Conservation (phyloP, 2,888 invertebrate genomes). For the Dolichomitus sp. region DNA sequence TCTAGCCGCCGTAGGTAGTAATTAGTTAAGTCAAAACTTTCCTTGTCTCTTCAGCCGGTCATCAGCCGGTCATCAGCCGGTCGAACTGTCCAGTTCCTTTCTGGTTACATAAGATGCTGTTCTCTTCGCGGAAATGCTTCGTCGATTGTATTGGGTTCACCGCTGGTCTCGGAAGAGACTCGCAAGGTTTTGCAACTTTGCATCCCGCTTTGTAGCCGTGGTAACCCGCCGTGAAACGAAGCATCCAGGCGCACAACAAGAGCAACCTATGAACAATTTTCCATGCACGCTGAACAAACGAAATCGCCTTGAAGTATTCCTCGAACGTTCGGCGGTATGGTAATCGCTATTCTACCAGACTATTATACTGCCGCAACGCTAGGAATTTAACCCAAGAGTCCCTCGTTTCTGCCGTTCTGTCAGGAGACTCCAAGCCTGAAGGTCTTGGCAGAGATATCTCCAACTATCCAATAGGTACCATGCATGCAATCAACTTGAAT, state of each 20-base stretch:
- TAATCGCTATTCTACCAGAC: conserved; percentile 57
- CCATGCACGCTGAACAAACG: conserved; percentile 42
- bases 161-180: background rate
- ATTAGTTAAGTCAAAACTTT: conserved; percentile 60
- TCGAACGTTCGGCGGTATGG: conserved; percentile 51
- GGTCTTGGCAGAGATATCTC: background rate
- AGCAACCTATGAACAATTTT: conserved; percentile 49
- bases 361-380: conserved; percentile 47
- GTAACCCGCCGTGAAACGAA: conserved; percentile 43
- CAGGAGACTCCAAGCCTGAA: conserved; percentile 13
- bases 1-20: conserved; percentile 40
- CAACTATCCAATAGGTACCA: background rate
- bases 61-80: no score
- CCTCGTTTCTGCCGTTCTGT: conserved; percentile 32
- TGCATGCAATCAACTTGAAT: background rate
- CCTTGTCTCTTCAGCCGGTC: conserved; percentile 54
- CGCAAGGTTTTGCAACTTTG: conserved; percentile 12
- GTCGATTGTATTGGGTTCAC: background rate
- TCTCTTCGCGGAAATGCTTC: background rate
- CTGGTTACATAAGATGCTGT: conserved; percentile 14
- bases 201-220: conserved; percentile 8
- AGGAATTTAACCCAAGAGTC: conserved; percentile 55
- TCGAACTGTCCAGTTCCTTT: conserved; percentile 14
- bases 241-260: conserved; percentile 3
- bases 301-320: conserved; percentile 53